phyloP scores from a whole-genome alignment of 2,113 vertebrate species.

The Cnemophilus loriae region DNA sequence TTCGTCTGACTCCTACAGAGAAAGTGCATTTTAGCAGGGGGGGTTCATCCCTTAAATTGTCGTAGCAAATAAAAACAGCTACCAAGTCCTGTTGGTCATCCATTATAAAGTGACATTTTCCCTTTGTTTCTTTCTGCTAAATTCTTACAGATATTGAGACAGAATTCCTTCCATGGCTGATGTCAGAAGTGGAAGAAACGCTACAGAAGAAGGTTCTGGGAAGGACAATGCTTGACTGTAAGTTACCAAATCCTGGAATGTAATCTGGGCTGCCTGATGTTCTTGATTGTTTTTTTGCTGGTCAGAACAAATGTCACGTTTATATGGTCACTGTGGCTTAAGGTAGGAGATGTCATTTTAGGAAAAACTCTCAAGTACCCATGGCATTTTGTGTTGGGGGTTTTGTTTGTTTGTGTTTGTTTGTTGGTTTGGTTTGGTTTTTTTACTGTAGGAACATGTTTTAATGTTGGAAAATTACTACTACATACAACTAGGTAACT shows the following conservation, averaged over 20 bases:
- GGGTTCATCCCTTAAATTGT: not conserved
- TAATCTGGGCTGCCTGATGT: not conserved
- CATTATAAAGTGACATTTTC: not conserved
- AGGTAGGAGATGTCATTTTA: not conserved
- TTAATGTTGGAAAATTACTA: not conserved
- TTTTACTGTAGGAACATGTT: not conserved
- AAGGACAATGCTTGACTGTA: conserved; percentile 85
- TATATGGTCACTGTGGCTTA: not conserved
- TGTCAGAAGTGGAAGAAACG: conserved; percentile 75
- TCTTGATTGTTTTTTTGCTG: not conserved
- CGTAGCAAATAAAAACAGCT: not conserved
- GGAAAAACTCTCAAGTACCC: not conserved
- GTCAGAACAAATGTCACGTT: not conserved
- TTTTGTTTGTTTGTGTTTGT: not conserved
- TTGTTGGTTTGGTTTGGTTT: not conserved
- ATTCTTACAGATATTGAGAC: conserved; percentile 83
- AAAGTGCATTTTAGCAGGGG: not conserved
- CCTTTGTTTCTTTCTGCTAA: not conserved
- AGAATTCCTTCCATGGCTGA: conserved; percentile 86
- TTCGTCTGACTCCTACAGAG: not conserved
- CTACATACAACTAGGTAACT: not conserved
- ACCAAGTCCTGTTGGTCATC: not conserved
- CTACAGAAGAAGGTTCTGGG: conserved; percentile 75
- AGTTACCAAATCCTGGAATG: conserved; percentile 51
- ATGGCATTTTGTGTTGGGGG: not conserved